phyloP scores from a whole-genome alignment of 1,140 invertebrate species.

The Brachionus calyciflorus region DNA sequence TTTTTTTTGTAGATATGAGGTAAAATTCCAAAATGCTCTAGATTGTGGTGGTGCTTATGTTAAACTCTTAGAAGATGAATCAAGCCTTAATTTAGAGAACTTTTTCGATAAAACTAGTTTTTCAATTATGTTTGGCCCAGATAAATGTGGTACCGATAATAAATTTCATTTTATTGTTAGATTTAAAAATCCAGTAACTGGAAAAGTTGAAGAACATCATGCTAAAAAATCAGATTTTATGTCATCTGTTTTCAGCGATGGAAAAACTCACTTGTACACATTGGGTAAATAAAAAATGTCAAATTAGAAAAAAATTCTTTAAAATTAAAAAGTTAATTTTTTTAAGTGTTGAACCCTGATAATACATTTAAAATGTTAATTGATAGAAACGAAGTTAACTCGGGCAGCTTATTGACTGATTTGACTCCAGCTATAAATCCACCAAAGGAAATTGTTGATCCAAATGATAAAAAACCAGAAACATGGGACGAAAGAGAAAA shows the following conservation, averaged over 20 bases:
- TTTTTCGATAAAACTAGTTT: conserved; percentile 95
- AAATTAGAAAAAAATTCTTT: conserved; percentile 31
- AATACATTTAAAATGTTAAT: conserved; percentile 70
- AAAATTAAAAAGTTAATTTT: conserved; percentile 7
- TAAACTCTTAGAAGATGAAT: conserved; percentile 72
- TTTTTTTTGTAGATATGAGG: conserved; percentile 64
- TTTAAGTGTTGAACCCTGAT: conserved; percentile 74
- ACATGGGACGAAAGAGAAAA: conserved; percentile 97
- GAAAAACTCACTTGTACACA: conserved; percentile 89
- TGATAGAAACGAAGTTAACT: conserved; percentile 74
- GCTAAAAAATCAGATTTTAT: conserved; percentile 81
- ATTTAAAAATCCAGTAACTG: conserved; percentile 89
- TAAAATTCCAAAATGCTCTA: conserved; percentile 80
- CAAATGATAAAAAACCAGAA: conserved; percentile 78
- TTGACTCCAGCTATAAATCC: conserved; percentile 88
- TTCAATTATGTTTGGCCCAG: conserved; percentile 98
- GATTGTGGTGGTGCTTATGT: conserved; percentile 97
- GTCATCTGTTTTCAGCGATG: conserved; percentile 87
- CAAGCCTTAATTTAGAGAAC: conserved; percentile 66
- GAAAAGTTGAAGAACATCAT: conserved; percentile 69
- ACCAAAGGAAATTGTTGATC: conserved; percentile 89
- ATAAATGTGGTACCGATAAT: conserved; percentile 93
- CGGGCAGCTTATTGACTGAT: conserved; percentile 81
- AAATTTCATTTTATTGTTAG: conserved; percentile 97
- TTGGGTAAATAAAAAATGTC: conserved; percentile 60